Base-by-base conservation (phyloP, 2,113 vertebrate genomes). In the Nothoprocta pentlandii region DNA sequence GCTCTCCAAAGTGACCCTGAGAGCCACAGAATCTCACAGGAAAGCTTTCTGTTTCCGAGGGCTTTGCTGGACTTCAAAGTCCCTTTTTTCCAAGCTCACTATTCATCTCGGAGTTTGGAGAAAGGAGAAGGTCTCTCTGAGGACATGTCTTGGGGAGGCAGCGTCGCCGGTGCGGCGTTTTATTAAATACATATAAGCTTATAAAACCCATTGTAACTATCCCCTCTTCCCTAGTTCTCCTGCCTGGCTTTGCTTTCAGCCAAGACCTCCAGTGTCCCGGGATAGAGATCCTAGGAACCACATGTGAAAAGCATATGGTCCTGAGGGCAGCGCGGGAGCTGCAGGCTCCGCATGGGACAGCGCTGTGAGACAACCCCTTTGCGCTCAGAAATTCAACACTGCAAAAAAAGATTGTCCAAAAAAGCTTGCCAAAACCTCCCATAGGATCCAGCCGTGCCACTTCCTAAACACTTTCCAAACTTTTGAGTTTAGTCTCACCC, bases 81-180 rank as follows among this genome's bases (percentile, higher is more conserved):
- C 23, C 21, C 5, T 20, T 42, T 12, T 41, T n/a, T 15, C 32
- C 11, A 44, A 46, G 4, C 7, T 20, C 32, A 20, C 47, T 47
- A 3, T 44, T 30, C 23, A 56, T 5, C 34, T 26, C 10, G 7
- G 73, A 15, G 25, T 25, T 21, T 28, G 42, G 36, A 61, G 17
- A 36, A 34, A 36, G 6, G 22, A 39, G n/a, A 46, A 16, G 30
- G 8, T 28, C 28, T 5, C 63, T 7, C 3, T 30, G n/a, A 41
- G 3, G 25, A 13, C 5, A 6, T 12, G 6, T 7, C 23, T 2
- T 0, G 7, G 7, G 4, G 28, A 44, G 25, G 3, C 59, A 14
- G 66, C 23, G 1, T 4, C 13, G 25, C 36, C 4, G 53, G 8
- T 2, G 2, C 0, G 7, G 5, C 47, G 3, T 21, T 47, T 47